phyloP scores from a whole-genome alignment of 30 jellyfish, hydroid and myxozoan species.

The Chironex yamaguchii region DNA sequence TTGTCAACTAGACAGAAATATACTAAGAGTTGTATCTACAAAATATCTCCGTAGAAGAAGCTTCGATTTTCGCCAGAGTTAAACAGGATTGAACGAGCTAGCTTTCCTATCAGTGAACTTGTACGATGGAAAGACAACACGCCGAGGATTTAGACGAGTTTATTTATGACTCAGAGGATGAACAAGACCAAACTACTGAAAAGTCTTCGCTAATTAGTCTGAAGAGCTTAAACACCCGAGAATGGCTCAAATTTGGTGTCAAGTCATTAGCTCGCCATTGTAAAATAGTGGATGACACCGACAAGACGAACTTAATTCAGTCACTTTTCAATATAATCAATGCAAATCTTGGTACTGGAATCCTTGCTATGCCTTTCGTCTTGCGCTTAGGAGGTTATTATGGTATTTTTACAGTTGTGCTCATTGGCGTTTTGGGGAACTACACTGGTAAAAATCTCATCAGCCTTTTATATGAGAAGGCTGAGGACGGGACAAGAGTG shows the following conservation, averaged over 20 bases:
- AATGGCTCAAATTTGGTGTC: conserved; percentile 93
- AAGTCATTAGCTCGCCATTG: conserved; percentile 90
- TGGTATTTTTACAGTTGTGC: conserved; percentile 78
- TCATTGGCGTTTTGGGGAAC: conserved; percentile 86
- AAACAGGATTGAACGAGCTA: no score
- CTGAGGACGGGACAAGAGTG: conserved; percentile 91
- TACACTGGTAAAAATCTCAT: conserved; percentile 86
- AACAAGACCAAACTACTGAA: conserved; percentile 40
- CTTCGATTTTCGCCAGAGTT: no score
- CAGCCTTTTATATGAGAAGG: conserved; percentile 82
- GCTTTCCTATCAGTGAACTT: no score
- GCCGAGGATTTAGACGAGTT: background rate
- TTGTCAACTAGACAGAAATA: no score
- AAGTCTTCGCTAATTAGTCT: conserved; percentile 47
- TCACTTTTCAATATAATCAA: conserved; percentile 84
- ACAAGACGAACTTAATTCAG: conserved; percentile 84
- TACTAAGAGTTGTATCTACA: no score
- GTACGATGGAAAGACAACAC: background rate
- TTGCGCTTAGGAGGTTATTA: conserved; percentile 91
- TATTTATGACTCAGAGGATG: conserved; percentile 53
- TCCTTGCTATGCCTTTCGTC: conserved; percentile 91
- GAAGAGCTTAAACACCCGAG: conserved; percentile 67
- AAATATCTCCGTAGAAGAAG: no score
- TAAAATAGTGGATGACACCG: conserved; percentile 94
- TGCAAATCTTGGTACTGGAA: conserved; percentile 96